These are phyloP conservation scores for Collichthys lucidus DNA, from an alignment of 2,113 vertebrate genomes.

Conservation along the genomic window DNA sequence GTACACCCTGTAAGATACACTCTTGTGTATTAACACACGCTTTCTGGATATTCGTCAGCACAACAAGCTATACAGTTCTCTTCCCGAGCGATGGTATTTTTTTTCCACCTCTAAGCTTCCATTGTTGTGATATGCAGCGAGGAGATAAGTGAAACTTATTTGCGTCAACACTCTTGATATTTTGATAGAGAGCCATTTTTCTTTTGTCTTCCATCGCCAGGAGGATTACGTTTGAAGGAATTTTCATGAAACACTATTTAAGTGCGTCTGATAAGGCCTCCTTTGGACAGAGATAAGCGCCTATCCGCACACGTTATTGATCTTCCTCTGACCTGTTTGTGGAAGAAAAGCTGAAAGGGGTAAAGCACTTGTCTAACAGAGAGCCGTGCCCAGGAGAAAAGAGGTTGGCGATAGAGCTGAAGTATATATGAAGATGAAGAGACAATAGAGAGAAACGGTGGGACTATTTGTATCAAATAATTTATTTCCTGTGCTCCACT, in stretches of 20 bases:
- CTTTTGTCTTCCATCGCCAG: conserved; percentile 71
- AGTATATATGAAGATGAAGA: conserved; percentile 25
- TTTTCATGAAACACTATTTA: conserved; percentile 80
- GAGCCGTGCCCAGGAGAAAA: conserved; percentile 48
- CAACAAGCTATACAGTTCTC: conserved; percentile 34
- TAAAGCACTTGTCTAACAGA: conserved; percentile 69
- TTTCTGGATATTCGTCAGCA: conserved; percentile 55
- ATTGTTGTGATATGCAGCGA: conserved; percentile 51
- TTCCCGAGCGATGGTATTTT: conserved; percentile 2
- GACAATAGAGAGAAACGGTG: background rate
- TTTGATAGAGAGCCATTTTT: conserved; percentile 69
- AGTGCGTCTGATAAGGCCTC: conserved; percentile 73
- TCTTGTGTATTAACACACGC: conserved; percentile 37
- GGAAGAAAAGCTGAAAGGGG: conserved; percentile 73
- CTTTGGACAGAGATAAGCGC: conserved; percentile 77
- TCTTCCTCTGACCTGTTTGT: conserved; percentile 77
- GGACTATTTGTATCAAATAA: background rate
- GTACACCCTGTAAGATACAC: conserved; percentile 24
- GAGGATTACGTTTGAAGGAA: conserved; percentile 76
- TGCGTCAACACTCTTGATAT: conserved; percentile 69
- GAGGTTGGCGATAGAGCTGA: conserved; percentile 41
- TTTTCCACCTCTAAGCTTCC: conserved; percentile 19
- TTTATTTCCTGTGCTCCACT: conserved; percentile 1
- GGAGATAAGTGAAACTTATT: conserved; percentile 73
- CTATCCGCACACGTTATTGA: conserved; percentile 77